A percentile compares a stretch with the other conserved stretches of the same genome.
These are phyloP conservation scores for Macroteleia sp. DNA, from an alignment of 2,888 invertebrate genomes.

Conservation along the genomic window DNA sequence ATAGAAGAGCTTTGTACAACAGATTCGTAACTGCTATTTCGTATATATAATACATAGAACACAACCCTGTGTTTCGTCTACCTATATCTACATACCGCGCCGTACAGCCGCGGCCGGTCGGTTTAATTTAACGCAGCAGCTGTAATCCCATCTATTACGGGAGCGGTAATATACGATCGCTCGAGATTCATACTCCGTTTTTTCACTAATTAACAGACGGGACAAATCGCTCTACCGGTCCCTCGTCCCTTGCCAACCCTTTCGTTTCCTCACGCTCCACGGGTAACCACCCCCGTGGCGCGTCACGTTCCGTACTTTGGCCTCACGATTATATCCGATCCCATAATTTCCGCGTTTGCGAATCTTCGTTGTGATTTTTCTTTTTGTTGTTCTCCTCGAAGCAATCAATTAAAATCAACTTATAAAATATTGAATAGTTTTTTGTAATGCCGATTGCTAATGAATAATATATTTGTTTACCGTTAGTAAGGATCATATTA, in stretches of 20 bases:
- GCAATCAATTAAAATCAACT: no score
- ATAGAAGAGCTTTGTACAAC: conserved; percentile 49
- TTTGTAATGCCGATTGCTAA: no score
- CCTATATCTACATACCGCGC: conserved; percentile 78
- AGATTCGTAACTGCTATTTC: conserved; percentile 51
- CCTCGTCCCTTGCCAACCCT: conserved; percentile 66
- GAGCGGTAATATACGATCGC: conserved; percentile 84
- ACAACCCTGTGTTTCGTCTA: conserved; percentile 73
- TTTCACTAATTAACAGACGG: conserved; percentile 85
- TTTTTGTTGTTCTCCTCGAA: no score
- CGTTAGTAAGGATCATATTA: no score
- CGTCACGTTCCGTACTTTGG: conserved; percentile 69
- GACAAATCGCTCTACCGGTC: conserved; percentile 83
- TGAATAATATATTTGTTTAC: no score
- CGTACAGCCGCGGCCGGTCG: conserved; percentile 80
- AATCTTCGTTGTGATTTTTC: no score
- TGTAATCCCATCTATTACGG: conserved; percentile 84
- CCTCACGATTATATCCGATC: conserved; percentile 63
- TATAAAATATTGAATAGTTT: no score
- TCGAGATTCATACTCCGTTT: conserved; percentile 85
- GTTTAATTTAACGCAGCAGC: conserved; percentile 84
- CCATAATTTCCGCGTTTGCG: conserved; percentile 38
- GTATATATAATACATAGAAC: conserved; percentile 70
- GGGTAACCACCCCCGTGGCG: conserved; percentile 64
- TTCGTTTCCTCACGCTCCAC: conserved; percentile 66